Evolutionary conservation across 2,113 vertebrate species (phyloP).

Genomic region (Raja brachyura): DNA sequence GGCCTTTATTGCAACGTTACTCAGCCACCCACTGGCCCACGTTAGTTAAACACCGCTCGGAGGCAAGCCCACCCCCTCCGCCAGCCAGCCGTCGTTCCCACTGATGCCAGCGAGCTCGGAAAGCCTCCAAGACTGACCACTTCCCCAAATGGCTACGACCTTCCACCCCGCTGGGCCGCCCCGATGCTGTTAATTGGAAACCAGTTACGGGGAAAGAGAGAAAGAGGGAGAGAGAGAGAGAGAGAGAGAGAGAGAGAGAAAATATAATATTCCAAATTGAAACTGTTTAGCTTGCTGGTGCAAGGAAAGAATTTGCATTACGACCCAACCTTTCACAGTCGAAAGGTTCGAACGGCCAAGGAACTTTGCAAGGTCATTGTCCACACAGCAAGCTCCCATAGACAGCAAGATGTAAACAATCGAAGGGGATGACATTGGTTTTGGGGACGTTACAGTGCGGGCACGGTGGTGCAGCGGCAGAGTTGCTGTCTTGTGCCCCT

Average conservation of each 20-base stretch:
- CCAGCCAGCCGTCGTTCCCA: neutral
- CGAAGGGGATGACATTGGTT: too few species aligned
- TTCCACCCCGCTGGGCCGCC: neutral
- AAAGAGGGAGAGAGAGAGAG: neutral
- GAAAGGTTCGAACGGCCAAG: too few species aligned
- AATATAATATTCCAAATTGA: neutral
- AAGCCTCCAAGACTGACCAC: neutral
- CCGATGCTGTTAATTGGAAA: conserved; percentile 10
- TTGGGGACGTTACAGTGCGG: too few species aligned
- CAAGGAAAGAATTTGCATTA: neutral
- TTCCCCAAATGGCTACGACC: neutral
- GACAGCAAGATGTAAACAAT: too few species aligned
- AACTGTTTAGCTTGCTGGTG: neutral
- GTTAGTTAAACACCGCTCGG: conserved; percentile 27
- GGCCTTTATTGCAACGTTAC: neutral
- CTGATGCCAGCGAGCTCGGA: neutral
- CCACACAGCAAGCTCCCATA: too few species aligned
- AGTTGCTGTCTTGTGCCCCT: too few species aligned
- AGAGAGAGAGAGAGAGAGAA: neutral
- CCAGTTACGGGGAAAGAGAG: neutral
- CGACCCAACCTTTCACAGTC: too few species aligned
- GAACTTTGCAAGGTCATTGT: too few species aligned
- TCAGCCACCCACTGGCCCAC: neutral
- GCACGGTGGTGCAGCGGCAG: too few species aligned
- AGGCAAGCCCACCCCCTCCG: neutral